Conservation (phyloP, 2,797 vertebrate genomes). For the Bovichtus variegatus region DNA sequence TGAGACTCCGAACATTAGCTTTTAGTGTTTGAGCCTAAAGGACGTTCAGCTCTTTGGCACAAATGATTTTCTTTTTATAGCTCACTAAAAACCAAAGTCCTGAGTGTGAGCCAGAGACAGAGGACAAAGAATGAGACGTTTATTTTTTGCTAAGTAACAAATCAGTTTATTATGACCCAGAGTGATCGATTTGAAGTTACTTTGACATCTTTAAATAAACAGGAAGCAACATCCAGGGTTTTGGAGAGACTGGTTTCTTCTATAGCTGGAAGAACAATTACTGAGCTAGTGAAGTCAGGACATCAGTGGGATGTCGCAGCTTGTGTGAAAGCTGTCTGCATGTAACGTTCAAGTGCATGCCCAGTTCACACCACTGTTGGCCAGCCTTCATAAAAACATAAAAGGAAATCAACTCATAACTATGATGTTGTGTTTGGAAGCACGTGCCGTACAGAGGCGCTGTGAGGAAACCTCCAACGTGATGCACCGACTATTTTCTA, state of each 20-base stretch:
- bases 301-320: background rate
- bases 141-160: conserved; percentile 75
- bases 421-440: conserved; percentile 54
- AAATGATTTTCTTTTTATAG: conserved; percentile 18
- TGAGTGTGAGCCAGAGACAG: conserved; percentile 21
- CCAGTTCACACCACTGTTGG: conserved; percentile 5
- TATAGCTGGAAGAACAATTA: conserved; percentile 59
- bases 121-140: conserved; percentile 45
- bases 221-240: conserved; percentile 22
- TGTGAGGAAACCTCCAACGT: conserved; percentile 4
- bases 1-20: conserved; percentile 15
- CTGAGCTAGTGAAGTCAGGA: conserved; percentile 39
- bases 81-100: conserved; percentile 49
- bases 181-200: conserved; percentile 26
- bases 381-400: conserved; percentile 26
- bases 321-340: background rate
- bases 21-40: conserved; percentile 15
- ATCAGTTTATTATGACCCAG: conserved; percentile 74
- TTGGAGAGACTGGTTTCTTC: conserved; percentile 16
- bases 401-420: background rate
- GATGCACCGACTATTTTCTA: conserved; percentile 60
- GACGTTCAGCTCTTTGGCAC: conserved; percentile 6
- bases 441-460: conserved; percentile 23
- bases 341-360: conserved; percentile 22
- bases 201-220: conserved; percentile 66